Evolutionary conservation across 2,113 vertebrate species (phyloP), one percentile per base, ranked within the genome.

Genomic region (Dasyurus viverrinus): DNA sequence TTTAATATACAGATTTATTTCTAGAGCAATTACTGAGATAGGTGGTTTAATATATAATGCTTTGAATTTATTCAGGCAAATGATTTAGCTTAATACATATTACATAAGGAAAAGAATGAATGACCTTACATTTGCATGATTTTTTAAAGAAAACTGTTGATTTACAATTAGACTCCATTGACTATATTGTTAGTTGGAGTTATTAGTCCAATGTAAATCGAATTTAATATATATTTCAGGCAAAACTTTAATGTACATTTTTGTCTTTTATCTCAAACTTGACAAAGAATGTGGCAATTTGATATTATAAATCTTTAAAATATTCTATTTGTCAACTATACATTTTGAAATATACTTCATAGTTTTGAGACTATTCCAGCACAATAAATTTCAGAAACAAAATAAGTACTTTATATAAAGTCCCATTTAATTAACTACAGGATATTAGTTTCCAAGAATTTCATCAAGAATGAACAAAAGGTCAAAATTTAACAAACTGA

Each of bases 21-120:
- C 46, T 55, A 76, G 60, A 89, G 92, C 23, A 27, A 48, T 6
- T 25, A 46, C 12, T 1, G 11, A 48, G 8, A 52, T 19, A 5
- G 26, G 0, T 84, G 55, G 11, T 60, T 93, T 68, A 68, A 93
- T 89, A 94, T 50, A 24, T 89, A 93, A 76, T 53, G 11, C 46
- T 95, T 95, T 92, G 36, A 53, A 47, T 90, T 52, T 84, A 68
- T 90, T 60, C 91, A 60, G 91, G 92, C 55, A 92, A 93, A 36
- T 36, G 76, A 93, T 90, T 91, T 53, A 23, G 54, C 68, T 30
- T 89, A 22, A 93, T 89, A 89, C 68, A 89, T 53, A 91, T 93
- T 53, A 0, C 25, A 52, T 53, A 89, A 47, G 30, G 1, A 25
- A 91, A 76, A 93, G 89, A 91, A n/a, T 53, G 53, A 91, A n/a